A percentile compares a stretch with the other conserved stretches of the same genome.
phyloP scores from a whole-genome alignment of 2,888 invertebrate species.

The Acleris laterana region DNA sequence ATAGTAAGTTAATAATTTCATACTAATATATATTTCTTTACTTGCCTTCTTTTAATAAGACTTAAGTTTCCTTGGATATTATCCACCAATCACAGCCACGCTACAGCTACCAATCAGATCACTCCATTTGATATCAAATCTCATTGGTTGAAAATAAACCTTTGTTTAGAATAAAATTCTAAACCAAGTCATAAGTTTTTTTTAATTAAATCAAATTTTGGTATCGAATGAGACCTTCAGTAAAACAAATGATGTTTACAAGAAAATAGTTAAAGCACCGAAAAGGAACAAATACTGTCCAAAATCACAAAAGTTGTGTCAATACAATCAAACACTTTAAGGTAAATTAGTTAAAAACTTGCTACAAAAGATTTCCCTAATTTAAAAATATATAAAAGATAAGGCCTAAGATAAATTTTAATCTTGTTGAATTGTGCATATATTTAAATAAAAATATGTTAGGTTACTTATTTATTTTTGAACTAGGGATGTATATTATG shows the following conservation, averaged over 20 bases:
- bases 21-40: too few species aligned
- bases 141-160: background rate
- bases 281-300: constrained; percentile 21
- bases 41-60: too few species aligned
- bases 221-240: background rate
- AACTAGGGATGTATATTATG: too few species aligned
- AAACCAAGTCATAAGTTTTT: background rate
- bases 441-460: too few species aligned
- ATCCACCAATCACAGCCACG: constrained; percentile 18
- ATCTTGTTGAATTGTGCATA: too few species aligned
- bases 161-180: background rate
- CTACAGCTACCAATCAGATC: constrained; percentile 17
- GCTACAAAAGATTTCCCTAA: too few species aligned
- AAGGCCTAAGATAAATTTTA: background rate
- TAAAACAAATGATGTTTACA: background rate
- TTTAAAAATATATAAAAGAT: too few species aligned
- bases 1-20: too few species aligned
- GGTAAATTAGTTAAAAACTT: background rate
- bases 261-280: constrained; percentile 25
- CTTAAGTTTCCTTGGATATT: background rate
- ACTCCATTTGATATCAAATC: constrained; percentile 12
- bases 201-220: too few species aligned
- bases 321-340: background rate
- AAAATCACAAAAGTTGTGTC: background rate
- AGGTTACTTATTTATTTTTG: too few species aligned